Percentiles rank a stretch among this genome's conserved stretches.
phyloP scores from a whole-genome alignment of 2,113 vertebrate species.

The Willisornis vidua region DNA sequence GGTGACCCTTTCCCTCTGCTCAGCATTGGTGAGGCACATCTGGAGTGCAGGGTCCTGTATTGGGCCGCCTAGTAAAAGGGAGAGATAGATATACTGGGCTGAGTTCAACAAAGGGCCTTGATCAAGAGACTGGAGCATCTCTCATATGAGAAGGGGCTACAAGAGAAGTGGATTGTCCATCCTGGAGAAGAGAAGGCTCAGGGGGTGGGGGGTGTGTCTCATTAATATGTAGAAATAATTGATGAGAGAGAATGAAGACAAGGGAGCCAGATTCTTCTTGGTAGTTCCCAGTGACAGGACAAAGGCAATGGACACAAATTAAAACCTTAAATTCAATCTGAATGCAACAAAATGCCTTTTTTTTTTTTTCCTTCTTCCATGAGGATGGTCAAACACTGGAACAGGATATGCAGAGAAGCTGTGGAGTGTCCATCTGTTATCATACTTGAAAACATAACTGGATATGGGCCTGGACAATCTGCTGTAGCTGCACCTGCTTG shows the following conservation, averaged over 20 bases:
- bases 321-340: not conserved
- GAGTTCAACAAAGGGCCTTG: not conserved
- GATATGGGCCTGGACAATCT: fast-evolving
- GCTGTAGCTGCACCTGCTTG: not conserved
- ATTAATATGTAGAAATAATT: not conserved
- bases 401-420: not conserved
- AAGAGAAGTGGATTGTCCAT: not conserved
- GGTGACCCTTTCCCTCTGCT: not conserved
- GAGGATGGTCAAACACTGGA: not conserved
- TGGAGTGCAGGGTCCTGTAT: not conserved
- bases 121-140: not conserved
- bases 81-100: not conserved
- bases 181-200: not conserved
- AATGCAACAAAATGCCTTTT: not conserved
- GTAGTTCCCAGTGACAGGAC: not conserved
- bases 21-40: not conserved
- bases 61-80: not conserved
- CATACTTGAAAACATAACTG: not conserved
- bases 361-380: not conserved
- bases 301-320: not conserved
- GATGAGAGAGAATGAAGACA: not conserved
- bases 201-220: not conserved
- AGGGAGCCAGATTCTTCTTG: not conserved
- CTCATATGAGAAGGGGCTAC: not conserved
- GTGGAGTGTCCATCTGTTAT: not conserved